Evolutionary conservation across 2,113 vertebrate genomes (phyloP).

Genomic region (Gnathonemus echidnorhynchus): DNA sequence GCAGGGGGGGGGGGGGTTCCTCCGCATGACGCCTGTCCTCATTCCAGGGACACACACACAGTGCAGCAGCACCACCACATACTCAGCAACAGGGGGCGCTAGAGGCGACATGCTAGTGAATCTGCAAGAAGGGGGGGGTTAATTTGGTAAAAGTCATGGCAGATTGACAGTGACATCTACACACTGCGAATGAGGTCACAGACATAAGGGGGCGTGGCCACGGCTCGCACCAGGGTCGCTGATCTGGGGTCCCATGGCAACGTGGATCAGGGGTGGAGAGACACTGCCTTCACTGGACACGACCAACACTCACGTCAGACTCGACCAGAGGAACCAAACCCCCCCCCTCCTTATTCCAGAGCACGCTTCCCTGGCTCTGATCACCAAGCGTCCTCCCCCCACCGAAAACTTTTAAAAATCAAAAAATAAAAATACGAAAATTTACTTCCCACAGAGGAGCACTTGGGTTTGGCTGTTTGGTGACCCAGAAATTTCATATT

Average conservation of each 20-base stretch:
- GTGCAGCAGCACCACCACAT: not conserved
- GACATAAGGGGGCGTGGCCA: not conserved
- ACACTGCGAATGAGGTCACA: not conserved
- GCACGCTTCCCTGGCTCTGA: not conserved
- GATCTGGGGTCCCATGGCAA: not conserved
- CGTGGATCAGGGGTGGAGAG: not conserved
- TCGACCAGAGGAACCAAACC: not conserved
- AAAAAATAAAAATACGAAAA: not conserved
- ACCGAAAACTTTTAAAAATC: not conserved
- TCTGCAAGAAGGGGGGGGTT: not conserved
- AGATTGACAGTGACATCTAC: not conserved
- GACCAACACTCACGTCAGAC: not conserved
- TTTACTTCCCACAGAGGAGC: not conserved
- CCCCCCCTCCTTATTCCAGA: not conserved
- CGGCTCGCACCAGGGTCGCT: not conserved
- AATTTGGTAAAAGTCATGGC: not conserved
- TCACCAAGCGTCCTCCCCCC: not conserved
- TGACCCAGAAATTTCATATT: slow-evolving; percentile 22
- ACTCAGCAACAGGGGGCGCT: not conserved
- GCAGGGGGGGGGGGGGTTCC: not conserved
- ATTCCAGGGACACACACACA: not conserved
- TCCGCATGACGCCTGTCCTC: not conserved
- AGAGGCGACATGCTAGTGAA: not conserved
- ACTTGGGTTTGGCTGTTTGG: not conserved
- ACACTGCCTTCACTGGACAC: not conserved